Evolutionary conservation across 2,113 vertebrate species (phyloP).

Genomic region (Solea senegalensis): DNA sequence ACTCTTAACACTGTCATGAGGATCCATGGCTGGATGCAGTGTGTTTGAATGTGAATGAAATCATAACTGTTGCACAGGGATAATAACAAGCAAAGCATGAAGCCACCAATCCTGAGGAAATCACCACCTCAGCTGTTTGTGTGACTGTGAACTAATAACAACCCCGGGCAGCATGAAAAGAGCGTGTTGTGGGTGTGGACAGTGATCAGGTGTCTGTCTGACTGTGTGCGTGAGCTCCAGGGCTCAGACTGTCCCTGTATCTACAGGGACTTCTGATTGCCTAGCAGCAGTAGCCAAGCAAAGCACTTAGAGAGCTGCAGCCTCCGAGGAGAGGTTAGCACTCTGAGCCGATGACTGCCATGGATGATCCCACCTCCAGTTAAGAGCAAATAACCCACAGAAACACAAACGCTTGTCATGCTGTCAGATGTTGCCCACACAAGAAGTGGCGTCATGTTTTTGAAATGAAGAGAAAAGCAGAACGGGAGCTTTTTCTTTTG

Average conservation of each 20-base stretch:
- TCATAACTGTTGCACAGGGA: background rate
- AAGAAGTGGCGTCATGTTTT: conserved; percentile 35
- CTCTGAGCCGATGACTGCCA: conserved; percentile 33
- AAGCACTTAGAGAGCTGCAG: conserved; percentile 65
- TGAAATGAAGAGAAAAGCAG: background rate
- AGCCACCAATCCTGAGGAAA: background rate
- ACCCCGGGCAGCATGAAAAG: background rate
- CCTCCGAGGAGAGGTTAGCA: conserved; percentile 55
- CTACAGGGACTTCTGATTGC: conserved; percentile 48
- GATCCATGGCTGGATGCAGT: background rate
- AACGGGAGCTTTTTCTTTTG: conserved; percentile 23
- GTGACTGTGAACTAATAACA: background rate
- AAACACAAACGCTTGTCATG: conserved; percentile 6
- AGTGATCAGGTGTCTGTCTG: conserved; percentile 37
- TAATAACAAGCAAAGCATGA: background rate
- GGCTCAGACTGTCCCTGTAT: conserved; percentile 30
- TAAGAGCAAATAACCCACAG: conserved; percentile 21
- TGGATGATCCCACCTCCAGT: conserved; percentile 50
- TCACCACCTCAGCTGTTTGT: background rate
- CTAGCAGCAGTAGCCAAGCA: conserved; percentile 70
- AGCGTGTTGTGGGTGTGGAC: conserved; percentile 8
- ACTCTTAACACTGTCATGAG: background rate
- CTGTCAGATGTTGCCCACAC: conserved; percentile 47
- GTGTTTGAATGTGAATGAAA: background rate
- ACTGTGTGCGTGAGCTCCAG: conserved; percentile 11